Base-by-base conservation (phyloP, 2,888 invertebrate genomes). In the Micoletzkya japonica region DNA sequence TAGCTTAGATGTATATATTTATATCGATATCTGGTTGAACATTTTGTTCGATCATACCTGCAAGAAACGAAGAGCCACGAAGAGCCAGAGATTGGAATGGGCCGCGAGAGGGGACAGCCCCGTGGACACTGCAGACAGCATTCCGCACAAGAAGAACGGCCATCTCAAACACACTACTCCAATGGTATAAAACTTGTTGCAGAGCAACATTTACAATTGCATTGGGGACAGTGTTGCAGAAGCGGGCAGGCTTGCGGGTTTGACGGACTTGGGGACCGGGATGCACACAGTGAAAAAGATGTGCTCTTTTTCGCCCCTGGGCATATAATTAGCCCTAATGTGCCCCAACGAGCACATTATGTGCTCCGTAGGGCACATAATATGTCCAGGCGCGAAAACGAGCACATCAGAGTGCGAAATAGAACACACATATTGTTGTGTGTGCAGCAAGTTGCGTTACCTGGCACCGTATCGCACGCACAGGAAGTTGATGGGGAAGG, bases 391-490 rank as follows among this genome's bases (percentile, higher is more conserved):
- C n/a, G n/a, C n/a, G n/a, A n/a, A n/a, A n/a, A n/a, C n/a, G n/a
- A n/a, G n/a, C n/a, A n/a, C n/a, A n/a, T n/a, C n/a, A n/a, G n/a
- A n/a, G n/a, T n/a, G n/a, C n/a, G n/a, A n/a, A n/a, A n/a, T 14
- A 28, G 57, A 57, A 28, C 30, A 32, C 24, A 10, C 4, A 17
- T 4, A 26, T 14, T 26, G 57, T 2, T 17, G 30, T 39, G 32
- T 24, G 34, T 34, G 44, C 34, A 66, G 6, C 2, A 3, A 4
- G 10, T 36, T 66, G 54, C 60, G 72, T 49, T n/a, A 77, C 74
- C 76, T 73, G 17, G 81, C 80, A 17, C 82, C 81, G 59, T 69
- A 81, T 37, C 70, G 73, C 17, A 81, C 76, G 70, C 79, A 82
- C 1, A 74, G 61, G 50, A 72, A 77, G 70, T 78, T 81, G 70